These are phyloP conservation scores for Cosmia trapezina DNA, from an alignment of 2,888 invertebrate species.

Conservation along the genomic window DNA sequence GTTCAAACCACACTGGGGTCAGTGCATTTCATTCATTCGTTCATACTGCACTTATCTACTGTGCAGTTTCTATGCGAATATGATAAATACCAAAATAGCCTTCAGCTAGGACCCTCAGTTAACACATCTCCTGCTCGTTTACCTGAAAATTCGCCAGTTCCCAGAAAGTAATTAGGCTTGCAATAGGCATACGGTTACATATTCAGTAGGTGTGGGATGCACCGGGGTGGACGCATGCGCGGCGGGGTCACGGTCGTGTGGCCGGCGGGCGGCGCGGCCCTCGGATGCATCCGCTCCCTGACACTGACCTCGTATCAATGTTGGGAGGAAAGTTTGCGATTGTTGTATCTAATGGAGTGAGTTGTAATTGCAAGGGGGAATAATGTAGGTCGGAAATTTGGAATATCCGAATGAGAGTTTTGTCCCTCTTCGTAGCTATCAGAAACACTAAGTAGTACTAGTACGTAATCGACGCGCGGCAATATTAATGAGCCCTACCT, in stretches of 20 bases:
- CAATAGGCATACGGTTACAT: constrained; percentile 41
- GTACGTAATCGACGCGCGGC: background rate
- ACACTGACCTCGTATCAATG: constrained; percentile 63
- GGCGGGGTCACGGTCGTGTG: constrained; percentile 47
- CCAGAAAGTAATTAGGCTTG: constrained; percentile 34
- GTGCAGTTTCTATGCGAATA: background rate
- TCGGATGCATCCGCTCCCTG: constrained; percentile 55
- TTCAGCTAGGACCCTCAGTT: background rate
- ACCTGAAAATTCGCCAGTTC: constrained; percentile 11
- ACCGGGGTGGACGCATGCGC: constrained; percentile 53
- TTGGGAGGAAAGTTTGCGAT: constrained; percentile 22
- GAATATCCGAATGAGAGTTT: constrained; percentile 1
- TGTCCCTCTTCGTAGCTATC: no score
- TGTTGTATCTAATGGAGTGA: constrained; percentile 9
- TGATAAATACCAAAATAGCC: background rate
- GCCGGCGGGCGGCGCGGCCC: constrained; percentile 28
- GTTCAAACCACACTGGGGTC: no score
- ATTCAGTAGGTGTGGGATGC: constrained; percentile 43
- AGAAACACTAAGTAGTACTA: background rate
- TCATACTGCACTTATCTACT: no score
- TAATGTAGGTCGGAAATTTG: background rate
- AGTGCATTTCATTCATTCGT: no score
- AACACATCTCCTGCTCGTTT: constrained; percentile 8
- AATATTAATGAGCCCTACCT: no score
- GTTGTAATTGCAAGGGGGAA: background rate